Evolutionary conservation across 2,888 invertebrate genomes (phyloP), one percentile per base, ranked within the genome.

Genomic region (Aelia acuminata): DNA sequence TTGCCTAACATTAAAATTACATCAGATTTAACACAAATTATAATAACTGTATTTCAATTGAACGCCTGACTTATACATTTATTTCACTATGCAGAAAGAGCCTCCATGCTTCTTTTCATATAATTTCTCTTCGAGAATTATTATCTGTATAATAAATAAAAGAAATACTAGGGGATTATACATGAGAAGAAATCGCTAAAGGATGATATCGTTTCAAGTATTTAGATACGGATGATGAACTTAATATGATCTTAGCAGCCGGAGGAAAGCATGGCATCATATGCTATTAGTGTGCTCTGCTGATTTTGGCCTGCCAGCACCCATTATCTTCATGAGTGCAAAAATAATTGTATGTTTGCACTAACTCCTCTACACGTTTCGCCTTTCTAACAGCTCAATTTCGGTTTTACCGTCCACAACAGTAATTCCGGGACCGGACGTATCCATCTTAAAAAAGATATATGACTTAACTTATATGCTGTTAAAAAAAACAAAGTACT

Each of bases 381-480:
- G 63, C 63, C 63, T 70, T 70, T 70, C 63, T 70, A 70, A 70
- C 63, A 35, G 63, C 63, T 70, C 63, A 70, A 70, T 18, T 31
- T 20, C 63, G 31, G 63, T 8, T 26, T 3, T 2, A 3, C 15
- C 0, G 3, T 31, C 26, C 18, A 3, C 57, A 35, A 7, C 31
- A 18, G 63, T 35, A 70, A 70, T 70, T 70, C 35, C 35, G 63
- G 35, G 31, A 53, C 53, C 53, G 53, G 53, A 53, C 22, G 53
- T 22, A n/a, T 31, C 15, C 26, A 8, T 57, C 57, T 26, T 11
- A 63, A 20, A 31, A 13, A 70, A 3, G 13, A 35, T 3, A 3
- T 7, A 57, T 20, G 26, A 43, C 43, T 26, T n/a, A 8, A 57
- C 53, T n/a, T 53, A 13, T 53, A 53, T 3, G 20, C 3, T 53